Conservation (phyloP, 2,113 vertebrate genomes). For the Silurus glanis region DNA sequence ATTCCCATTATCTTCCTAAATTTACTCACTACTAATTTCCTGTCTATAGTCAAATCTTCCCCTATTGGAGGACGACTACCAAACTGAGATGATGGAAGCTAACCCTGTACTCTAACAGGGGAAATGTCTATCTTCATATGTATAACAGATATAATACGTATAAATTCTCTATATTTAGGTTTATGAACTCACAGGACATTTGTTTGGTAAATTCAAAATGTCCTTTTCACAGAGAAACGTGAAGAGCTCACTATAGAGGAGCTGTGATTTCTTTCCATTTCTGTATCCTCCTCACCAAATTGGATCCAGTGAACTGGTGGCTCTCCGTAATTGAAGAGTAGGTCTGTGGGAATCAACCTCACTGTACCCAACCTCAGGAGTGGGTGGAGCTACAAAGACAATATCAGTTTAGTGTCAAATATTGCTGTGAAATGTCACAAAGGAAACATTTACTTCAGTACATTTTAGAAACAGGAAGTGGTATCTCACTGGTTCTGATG, state of each 20-base stretch:
- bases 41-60: background rate
- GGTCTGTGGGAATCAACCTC: constrained; percentile 72
- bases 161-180: background rate
- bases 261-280: background rate
- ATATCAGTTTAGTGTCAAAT: background rate
- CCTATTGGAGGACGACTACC: background rate
- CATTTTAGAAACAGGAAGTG: background rate
- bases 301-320: constrained; percentile 74
- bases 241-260: background rate
- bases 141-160: background rate
- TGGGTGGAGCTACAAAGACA: constrained; percentile 72
- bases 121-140: too few species aligned
- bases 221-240: background rate
- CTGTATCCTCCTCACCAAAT: constrained; percentile 77
- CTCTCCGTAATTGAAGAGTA: constrained; percentile 74
- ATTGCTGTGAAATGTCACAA: background rate
- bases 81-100: background rate
- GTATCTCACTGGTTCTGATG: too few species aligned
- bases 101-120: background rate
- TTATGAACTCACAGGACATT: background rate
- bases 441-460: background rate
- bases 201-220: background rate
- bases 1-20: background rate
- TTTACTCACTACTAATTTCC: background rate
- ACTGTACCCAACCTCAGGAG: constrained; percentile 77